Percentiles rank a stretch among this genome's conserved stretches.
phyloP scores from a whole-genome alignment of 1,140 invertebrate species.

The Adoxophyes honmai region DNA sequence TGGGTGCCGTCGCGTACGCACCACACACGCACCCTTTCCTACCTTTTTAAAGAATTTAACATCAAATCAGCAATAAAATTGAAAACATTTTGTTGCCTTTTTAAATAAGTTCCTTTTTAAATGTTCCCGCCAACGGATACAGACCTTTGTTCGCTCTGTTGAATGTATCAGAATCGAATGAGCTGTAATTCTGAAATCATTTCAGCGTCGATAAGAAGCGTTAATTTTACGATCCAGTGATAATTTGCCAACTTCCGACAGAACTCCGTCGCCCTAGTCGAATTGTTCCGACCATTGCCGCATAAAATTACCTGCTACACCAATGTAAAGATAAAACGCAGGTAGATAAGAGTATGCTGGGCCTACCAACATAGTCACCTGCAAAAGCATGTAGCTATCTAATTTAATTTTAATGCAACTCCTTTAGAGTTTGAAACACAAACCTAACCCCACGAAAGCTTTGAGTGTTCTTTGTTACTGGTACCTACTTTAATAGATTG shows the following conservation, averaged over 20 bases:
- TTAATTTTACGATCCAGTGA: slow-evolving; percentile 76
- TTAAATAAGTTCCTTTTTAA: slow-evolving; percentile 70
- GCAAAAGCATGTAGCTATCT: background rate
- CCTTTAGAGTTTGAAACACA: no score
- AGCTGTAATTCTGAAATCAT: slow-evolving; percentile 57
- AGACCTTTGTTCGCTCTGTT: slow-evolving; percentile 49
- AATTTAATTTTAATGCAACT: background rate
- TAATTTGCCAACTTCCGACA: slow-evolving; percentile 77
- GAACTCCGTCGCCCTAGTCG: slow-evolving; percentile 66
- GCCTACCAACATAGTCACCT: background rate
- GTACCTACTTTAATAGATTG: slow-evolving; percentile 10
- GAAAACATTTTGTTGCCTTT: slow-evolving; percentile 75
- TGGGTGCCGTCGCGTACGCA: slow-evolving; percentile 49
- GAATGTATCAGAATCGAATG: slow-evolving; percentile 48
- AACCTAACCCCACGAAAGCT: background rate
- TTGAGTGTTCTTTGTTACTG: background rate
- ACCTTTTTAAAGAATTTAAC: slow-evolving; percentile 74
- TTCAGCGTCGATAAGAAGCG: slow-evolving; percentile 73
- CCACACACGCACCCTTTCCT: slow-evolving; percentile 49
- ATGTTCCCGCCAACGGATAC: slow-evolving; percentile 40
- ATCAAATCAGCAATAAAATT: slow-evolving; percentile 76
- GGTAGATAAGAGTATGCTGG: slow-evolving; percentile 5
- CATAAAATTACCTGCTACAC: slow-evolving; percentile 53
- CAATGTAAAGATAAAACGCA: slow-evolving; percentile 43
- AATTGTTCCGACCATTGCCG: slow-evolving; percentile 67